Evolutionary conservation across 92 coral and sea anemone species (phyloP).

Genomic region (Porites lobata): DNA sequence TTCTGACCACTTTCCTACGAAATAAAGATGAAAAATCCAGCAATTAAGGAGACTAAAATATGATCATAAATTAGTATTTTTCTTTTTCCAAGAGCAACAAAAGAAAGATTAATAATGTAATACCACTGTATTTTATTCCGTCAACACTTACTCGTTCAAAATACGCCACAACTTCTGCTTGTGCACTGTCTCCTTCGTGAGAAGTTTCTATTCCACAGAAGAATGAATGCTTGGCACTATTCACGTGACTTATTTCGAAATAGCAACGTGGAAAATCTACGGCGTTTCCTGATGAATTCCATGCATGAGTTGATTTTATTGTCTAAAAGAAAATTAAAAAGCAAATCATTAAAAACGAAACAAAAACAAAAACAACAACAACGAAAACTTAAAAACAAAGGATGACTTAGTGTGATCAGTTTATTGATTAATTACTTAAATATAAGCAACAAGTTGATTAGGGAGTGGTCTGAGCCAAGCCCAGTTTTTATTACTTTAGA

Average conservation of each 20-base stretch:
- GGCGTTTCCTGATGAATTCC: slow-evolving; percentile 23
- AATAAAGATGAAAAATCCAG: background rate
- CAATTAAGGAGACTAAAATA: too few species aligned
- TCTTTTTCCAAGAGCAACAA: too few species aligned
- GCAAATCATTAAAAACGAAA: too few species aligned
- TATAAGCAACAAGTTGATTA: too few species aligned
- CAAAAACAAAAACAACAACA: too few species aligned
- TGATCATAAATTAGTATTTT: too few species aligned
- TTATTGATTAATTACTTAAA: too few species aligned
- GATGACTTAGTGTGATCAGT: too few species aligned
- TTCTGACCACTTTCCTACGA: background rate
- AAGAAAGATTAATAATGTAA: too few species aligned
- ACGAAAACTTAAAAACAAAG: too few species aligned
- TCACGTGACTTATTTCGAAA: slow-evolving; percentile 17
- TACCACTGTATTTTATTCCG: background rate
- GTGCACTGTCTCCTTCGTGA: slow-evolving; percentile 28
- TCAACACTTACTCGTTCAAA: slow-evolving; percentile 19
- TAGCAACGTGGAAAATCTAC: slow-evolving; percentile 29
- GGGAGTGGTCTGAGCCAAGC: too few species aligned
- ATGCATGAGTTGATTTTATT: slow-evolving; percentile 23
- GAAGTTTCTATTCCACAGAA: slow-evolving; percentile 37
- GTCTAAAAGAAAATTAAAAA: background rate
- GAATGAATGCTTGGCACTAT: slow-evolving; percentile 20
- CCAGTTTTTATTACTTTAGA: too few species aligned
- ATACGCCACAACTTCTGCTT: slow-evolving; percentile 30